Evolutionary conservation across 2,888 invertebrate species (phyloP).

Genomic region (Bombyx huttoni): DNA sequence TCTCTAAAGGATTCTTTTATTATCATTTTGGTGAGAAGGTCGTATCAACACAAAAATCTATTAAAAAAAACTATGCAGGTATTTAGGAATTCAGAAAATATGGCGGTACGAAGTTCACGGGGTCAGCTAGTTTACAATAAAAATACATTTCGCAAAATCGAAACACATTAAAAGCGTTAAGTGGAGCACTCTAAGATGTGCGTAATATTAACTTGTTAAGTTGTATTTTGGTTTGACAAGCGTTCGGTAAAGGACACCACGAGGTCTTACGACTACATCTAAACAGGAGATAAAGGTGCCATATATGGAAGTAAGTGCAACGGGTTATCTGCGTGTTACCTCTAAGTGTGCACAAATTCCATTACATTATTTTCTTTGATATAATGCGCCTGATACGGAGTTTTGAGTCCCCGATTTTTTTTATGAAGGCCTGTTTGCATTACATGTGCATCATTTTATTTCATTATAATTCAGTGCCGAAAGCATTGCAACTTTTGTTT

Average conservation of each 20-base stretch:
- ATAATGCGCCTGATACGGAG: not conserved
- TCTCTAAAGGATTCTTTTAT: too few species aligned
- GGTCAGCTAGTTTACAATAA: too few species aligned
- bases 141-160: too few species aligned
- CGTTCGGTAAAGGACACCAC: slow-evolving; percentile 21
- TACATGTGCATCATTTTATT: too few species aligned
- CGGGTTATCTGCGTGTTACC: not conserved
- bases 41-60: too few species aligned
- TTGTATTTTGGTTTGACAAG: slow-evolving; percentile 19
- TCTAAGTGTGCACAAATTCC: not conserved
- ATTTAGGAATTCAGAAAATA: too few species aligned
- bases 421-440: not conserved
- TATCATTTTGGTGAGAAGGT: too few species aligned
- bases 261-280: slow-evolving; percentile 12
- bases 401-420: not conserved
- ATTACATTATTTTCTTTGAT: not conserved
- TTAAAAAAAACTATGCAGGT: too few species aligned
- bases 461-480: too few species aligned
- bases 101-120: too few species aligned
- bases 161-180: not conserved
- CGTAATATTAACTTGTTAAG: slow-evolving; percentile 15
- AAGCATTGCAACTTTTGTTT: too few species aligned
- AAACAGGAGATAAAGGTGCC: slow-evolving; percentile 1
- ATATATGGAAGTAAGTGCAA: not conserved
- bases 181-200: slow-evolving; percentile 6